Evolutionary conservation across 2,888 invertebrate genomes (phyloP), one percentile per base, ranked within the genome.

Genomic region (Sinotaia quadrata): DNA sequence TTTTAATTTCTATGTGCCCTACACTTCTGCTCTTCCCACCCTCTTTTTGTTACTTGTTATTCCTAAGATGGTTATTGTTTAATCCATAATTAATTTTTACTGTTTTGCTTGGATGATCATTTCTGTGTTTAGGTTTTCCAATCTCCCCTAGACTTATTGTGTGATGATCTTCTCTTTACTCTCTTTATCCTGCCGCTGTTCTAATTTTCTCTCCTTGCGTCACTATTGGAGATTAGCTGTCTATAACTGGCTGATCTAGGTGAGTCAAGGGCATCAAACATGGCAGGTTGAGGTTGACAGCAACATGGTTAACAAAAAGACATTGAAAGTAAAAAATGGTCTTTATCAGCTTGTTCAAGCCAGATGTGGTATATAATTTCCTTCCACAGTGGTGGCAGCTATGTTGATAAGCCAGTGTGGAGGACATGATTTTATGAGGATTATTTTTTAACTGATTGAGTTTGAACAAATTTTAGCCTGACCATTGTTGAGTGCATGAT

Each of bases 401-500:
- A 54, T 47, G 54, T 60, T 68, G 62, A 51, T 66, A 41, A 54
- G 49, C 51, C 56, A 51, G 56, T 33, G 69, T 72, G 71, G 27
- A 51, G 65, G 60, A 58, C 44, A 52, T 49, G 52, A 57, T 52
- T 56, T 58, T 67, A 49, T 37, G 51, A 59, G 68, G 60, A 51
- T 60, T 58, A 41, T 69, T 58, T 71, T 72, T 66, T 63, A 58
- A 68, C 65, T 58, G 56, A 73, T 75, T 74, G 75, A 69, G 72
- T 75, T 76, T 74, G 78, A 80, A 76, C 76, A 77, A 77, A 76
- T 71, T 75, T 77, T 74, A 68, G 72, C 74, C 69, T 75, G 85
- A 79, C 82, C 85, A 83, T 83, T 79, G 78, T 80, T 78, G 71
- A 75, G 67, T 80, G 81, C 82, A 78, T 75, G 75, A 75, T 76